Percentiles rank a stretch among this genome's conserved stretches.
Conservation (phyloP, 2,113 vertebrate species). For the Eupsittula cactorum region DNA sequence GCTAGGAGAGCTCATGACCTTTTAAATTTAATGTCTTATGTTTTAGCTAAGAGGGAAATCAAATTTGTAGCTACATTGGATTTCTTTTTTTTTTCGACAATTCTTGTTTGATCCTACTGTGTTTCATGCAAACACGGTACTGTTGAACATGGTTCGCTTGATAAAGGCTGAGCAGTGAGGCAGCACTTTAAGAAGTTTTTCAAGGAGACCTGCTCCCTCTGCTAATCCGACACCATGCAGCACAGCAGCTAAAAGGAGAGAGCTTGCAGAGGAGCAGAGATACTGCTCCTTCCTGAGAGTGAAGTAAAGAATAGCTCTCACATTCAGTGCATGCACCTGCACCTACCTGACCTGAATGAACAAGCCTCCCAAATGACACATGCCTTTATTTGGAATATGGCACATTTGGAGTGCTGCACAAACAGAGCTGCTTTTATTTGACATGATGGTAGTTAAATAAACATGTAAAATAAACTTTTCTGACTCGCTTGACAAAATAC, state of each 20-base stretch:
- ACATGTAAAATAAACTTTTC: not conserved
- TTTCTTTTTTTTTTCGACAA: too few species aligned
- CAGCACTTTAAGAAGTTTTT: not conserved
- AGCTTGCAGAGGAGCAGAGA: not conserved
- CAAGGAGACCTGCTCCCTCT: not conserved
- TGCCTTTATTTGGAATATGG: not conserved
- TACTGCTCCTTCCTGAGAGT: not conserved
- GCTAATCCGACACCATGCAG: not conserved
- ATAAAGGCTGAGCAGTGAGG: not conserved
- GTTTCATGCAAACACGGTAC: accelerated
- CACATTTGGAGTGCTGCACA: not conserved
- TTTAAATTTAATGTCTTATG: not conserved
- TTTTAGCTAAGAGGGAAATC: not conserved
- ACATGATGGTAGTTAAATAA: not conserved
- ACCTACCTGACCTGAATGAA: not conserved
- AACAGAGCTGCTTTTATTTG: not conserved
- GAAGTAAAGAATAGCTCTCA: not conserved
- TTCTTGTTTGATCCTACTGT: not conserved
- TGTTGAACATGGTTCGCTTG: not conserved
- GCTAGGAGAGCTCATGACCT: not conserved
- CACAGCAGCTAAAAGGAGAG: not conserved
- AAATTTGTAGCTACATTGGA: not conserved
- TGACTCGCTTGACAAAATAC: not conserved
- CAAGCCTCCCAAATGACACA: accelerated
- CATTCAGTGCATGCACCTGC: not conserved